phyloP scores from a whole-genome alignment of 2,888 invertebrate genomes.

The Acanthosepion lycidas region DNA sequence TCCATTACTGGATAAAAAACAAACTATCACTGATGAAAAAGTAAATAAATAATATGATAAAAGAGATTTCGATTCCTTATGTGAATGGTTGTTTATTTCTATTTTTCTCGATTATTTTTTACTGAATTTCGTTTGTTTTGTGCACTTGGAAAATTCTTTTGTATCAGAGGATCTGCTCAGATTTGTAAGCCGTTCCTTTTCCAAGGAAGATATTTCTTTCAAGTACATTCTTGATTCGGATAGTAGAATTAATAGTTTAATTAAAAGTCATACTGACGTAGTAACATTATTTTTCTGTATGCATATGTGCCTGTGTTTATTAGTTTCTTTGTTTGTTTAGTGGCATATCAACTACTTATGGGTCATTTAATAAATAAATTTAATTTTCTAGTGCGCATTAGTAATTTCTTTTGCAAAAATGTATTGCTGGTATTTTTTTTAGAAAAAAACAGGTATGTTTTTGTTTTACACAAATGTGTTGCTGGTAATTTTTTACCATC shows the following conservation, averaged over 20 bases:
- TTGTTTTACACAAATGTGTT: no score
- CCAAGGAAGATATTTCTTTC: neutral
- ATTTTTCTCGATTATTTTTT: neutral
- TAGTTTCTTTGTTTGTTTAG: neutral
- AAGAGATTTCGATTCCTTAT: neutral
- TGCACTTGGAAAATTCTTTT: neutral
- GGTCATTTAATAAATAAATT: no score
- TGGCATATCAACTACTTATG: no score
- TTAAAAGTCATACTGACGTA: neutral
- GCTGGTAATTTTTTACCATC: no score
- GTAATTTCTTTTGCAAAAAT: no score
- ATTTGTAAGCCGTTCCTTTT: neutral
- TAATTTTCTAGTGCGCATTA: no score
- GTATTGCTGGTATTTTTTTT: neutral
- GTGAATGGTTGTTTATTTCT: neutral
- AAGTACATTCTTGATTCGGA: neutral
- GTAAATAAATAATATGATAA: neutral
- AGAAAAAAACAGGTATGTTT: no score
- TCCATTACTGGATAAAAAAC: neutral
- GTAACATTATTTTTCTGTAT: neutral
- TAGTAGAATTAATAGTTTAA: neutral
- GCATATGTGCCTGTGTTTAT: neutral
- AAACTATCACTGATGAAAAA: neutral
- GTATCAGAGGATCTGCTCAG: neutral
- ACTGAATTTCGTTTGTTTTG: neutral